Evolutionary conservation across 2,888 invertebrate species (phyloP).

Genomic region (Auanema sp.): DNA sequence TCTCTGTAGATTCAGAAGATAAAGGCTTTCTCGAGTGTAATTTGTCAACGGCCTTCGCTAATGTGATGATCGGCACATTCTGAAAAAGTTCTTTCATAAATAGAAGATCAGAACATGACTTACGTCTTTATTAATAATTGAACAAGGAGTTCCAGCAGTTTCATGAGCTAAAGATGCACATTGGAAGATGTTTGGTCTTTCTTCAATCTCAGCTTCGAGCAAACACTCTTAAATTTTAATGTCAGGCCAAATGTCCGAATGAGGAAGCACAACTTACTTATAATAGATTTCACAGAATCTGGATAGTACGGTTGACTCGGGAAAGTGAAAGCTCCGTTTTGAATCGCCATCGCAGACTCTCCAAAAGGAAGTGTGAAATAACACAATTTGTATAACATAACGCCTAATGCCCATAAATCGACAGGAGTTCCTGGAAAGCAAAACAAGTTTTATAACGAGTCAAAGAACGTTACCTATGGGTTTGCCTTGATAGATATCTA

Average conservation of each 20-base stretch:
- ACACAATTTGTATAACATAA: conserved; percentile 84
- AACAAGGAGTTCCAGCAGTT: conserved; percentile 64
- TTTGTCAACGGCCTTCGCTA: no score
- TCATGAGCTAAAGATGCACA: conserved; percentile 67
- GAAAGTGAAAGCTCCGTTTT: conserved; percentile 82
- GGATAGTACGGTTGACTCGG: conserved; percentile 78
- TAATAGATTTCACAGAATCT: conserved; percentile 75
- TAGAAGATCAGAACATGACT: conserved; percentile 32
- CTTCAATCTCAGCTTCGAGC: conserved; percentile 81
- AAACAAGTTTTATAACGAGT: conserved; percentile 10
- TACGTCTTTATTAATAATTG: conserved; percentile 68
- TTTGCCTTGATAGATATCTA: conserved; percentile 83
- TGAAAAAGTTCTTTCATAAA: background rate
- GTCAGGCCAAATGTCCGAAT: background rate
- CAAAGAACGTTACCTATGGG: conserved; percentile 70
- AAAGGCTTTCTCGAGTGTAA: no score
- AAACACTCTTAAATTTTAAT: conserved; percentile 72
- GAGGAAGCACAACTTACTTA: conserved; percentile 70
- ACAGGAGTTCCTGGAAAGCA: conserved; percentile 44
- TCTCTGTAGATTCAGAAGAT: no score
- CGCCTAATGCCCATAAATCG: conserved; percentile 75
- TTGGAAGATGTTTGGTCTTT: conserved; percentile 79
- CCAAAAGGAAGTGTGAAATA: conserved; percentile 87
- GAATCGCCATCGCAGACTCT: conserved; percentile 87
- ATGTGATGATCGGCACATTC: background rate